A percentile compares a stretch with the other conserved stretches of the same genome.
Conservation (phyloP, 23 tunicate species). For the Halocynthia aurantium region DNA sequence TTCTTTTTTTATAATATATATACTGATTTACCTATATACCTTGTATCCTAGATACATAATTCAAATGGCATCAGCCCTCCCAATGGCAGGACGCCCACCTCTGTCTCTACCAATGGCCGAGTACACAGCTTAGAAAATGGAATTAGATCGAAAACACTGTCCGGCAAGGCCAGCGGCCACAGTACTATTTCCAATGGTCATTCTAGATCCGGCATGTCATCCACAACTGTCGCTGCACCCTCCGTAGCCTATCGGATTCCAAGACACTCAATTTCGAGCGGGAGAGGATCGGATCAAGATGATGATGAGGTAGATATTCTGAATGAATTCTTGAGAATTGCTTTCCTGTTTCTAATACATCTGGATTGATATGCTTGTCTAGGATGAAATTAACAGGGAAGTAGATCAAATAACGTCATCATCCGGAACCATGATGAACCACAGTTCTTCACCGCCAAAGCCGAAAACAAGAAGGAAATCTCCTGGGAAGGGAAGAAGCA, state of each 20-base stretch:
- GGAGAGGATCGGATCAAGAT: slow-evolving; percentile 24
- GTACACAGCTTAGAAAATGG: slow-evolving; percentile 4
- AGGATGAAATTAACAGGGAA: slow-evolving; percentile 16
- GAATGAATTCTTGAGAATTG: neutral
- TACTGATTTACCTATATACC: too few relatives aligned
- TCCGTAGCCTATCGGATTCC: neutral
- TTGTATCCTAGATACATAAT: too few relatives aligned
- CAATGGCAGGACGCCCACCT: neutral
- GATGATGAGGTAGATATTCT: slow-evolving; percentile 1
- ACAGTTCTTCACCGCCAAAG: slow-evolving; percentile 7
- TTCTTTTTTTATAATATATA: too few relatives aligned
- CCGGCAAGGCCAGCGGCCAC: neutral
- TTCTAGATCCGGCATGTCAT: neutral
- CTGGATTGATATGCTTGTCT: neutral
- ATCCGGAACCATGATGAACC: slow-evolving; percentile 2
- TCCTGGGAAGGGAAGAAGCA: slow-evolving; percentile 10
- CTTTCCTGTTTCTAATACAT: neutral
- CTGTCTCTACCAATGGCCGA: slow-evolving; percentile 5
- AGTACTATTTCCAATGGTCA: neutral
- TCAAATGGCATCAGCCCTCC: neutral
- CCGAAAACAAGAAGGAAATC: slow-evolving; percentile 13
- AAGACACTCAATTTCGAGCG: slow-evolving; percentile 19
- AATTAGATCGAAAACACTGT: neutral
- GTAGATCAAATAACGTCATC: slow-evolving; percentile 24
- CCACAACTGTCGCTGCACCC: neutral